A percentile compares a stretch with the other conserved stretches of the same genome.
Conservation (phyloP, 2,888 invertebrate genomes). For the Electrophaes corylata region DNA sequence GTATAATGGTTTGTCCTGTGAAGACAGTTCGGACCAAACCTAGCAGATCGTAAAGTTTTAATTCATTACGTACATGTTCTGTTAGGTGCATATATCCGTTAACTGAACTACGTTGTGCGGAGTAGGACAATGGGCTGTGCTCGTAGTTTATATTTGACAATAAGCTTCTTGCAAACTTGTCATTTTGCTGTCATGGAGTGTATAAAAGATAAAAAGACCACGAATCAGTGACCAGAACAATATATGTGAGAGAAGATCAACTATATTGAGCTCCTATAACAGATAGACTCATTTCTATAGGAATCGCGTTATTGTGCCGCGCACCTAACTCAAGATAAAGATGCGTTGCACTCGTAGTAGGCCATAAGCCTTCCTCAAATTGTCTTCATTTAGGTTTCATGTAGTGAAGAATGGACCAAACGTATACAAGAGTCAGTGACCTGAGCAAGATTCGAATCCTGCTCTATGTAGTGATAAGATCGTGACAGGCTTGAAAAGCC, state of each 20-base stretch:
- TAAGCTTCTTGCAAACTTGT: not conserved
- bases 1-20: not conserved
- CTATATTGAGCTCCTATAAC: not conserved
- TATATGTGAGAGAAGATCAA: not conserved
- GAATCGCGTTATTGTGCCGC: not conserved
- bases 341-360: not conserved
- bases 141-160: not conserved
- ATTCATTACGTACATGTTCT: not conserved
- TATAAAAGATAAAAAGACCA: not conserved
- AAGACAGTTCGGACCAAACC: not conserved
- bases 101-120: not conserved
- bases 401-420: no score
- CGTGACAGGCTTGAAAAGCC: not conserved
- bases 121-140: not conserved
- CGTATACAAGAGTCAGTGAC: not conserved
- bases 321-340: not conserved
- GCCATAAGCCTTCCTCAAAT: not conserved
- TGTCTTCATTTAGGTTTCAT: not conserved
- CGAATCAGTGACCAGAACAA: not conserved
- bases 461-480: not conserved
- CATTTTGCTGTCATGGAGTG: slow-evolving; percentile 2
- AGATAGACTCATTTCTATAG: no score
- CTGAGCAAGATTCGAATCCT: not conserved
- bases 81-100: not conserved
- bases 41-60: not conserved